Conservation (phyloP, 2,797 vertebrate genomes). For the Selene dorsalis region DNA sequence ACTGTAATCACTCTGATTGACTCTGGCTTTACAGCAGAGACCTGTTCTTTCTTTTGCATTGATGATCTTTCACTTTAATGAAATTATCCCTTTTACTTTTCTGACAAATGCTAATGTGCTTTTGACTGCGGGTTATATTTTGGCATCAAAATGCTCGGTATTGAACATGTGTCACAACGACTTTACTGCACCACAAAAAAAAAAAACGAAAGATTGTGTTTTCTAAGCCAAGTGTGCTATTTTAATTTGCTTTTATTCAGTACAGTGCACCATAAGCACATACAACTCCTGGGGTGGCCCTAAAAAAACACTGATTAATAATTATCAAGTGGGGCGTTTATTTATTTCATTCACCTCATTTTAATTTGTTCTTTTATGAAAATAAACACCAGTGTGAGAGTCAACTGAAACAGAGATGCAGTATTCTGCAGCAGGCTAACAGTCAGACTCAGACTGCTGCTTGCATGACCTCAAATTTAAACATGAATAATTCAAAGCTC, state of each 20-base stretch:
- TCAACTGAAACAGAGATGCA: conserved; percentile 22
- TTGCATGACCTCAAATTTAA: conserved; percentile 42
- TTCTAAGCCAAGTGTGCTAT: not conserved
- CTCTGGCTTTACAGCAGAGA: conserved; percentile 37
- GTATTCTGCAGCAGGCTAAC: conserved; percentile 19
- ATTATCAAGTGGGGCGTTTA: conserved; percentile 3
- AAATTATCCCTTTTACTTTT: conserved; percentile 37
- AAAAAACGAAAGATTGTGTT: not conserved
- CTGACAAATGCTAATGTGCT: conserved; percentile 42
- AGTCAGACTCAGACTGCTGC: conserved; percentile 35
- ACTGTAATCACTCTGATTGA: conserved; percentile 46
- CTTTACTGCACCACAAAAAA: conserved; percentile 6
- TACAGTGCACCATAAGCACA: not conserved
- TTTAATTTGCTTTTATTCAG: not conserved
- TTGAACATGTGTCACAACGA: conserved; percentile 1
- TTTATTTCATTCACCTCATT: not conserved
- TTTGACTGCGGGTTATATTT: conserved; percentile 10
- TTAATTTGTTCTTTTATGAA: not conserved
- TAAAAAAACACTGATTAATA: not conserved
- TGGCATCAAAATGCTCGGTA: conserved; percentile 5
- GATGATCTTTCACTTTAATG: conserved; percentile 30
- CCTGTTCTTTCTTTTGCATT: conserved; percentile 26
- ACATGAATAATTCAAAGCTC: conserved; percentile 58
- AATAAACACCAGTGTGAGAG: not conserved
- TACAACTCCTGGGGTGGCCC: not conserved